Base-by-base conservation (phyloP, 1,140 invertebrate species). In the Drosophila watanabei region DNA sequence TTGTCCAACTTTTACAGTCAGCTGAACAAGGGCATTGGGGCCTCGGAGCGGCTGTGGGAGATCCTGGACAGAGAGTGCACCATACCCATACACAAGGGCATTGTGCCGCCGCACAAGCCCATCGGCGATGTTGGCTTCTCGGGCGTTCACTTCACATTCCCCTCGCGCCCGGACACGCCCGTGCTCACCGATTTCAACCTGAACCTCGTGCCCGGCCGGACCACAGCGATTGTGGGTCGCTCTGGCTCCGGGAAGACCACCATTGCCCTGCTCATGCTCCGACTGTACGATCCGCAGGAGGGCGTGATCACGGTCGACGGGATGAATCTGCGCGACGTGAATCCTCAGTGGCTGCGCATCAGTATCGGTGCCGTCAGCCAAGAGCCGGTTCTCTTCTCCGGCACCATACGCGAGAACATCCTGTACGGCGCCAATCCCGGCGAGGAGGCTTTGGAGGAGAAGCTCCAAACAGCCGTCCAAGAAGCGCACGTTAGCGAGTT, bases 1-100 rank as follows among this genome's bases (percentile, higher is more conserved):
- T 89, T 99, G 24, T 97, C 97, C 30, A 96, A 96, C 76, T 99
- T 99, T 93, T 99, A 99, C 91, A 96, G 97, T 0, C 98, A 99
- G 92, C 92, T 99, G 71, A 99, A 99, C 94, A 97, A 97, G 93
- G 98, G 98, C 0, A 93, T 99, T 4, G 99, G 98, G 1, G 98
- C 98, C 1, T 97, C 97, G 28, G 95, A 96, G 3, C 94, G 98
- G 56, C 93, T 99, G 13, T 99, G 98, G 96, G 95, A 99, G 92
- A 95, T 99, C 33, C 96, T 98, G 43, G 97, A 99, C 93, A 95
- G 97, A 45, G 82, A 95, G 76, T 97, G 97, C 18, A 72, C 80
- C 4, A 98, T 99, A 89, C 96, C 96, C 32, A 93, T 96, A 51
- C 70, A 94, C 75, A 95, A 95, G 95, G 94, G 94, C 73, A 81